These are phyloP conservation scores for Xenops minutus DNA, from an alignment of 2,797 vertebrate species.

Conservation along the genomic window DNA sequence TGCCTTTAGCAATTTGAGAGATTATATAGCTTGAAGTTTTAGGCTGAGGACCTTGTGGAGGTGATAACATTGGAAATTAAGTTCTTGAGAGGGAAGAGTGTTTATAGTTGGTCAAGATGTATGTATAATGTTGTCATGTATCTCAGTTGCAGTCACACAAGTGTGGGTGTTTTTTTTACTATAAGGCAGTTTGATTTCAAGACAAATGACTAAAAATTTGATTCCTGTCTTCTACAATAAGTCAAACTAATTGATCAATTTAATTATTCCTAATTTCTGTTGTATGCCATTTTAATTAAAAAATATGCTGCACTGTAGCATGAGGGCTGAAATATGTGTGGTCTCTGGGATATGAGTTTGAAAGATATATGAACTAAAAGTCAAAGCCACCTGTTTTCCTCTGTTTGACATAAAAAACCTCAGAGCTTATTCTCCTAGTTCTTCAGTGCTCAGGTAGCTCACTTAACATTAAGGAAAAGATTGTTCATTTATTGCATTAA, in stretches of 20 bases:
- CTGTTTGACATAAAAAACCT: neutral
- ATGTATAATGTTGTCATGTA: neutral
- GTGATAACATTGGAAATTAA: neutral
- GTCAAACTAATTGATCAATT: neutral
- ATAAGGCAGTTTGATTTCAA: neutral
- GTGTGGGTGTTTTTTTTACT: neutral
- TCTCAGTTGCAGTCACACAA: neutral
- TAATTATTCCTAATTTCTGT: neutral
- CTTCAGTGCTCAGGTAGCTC: neutral
- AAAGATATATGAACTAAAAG: neutral
- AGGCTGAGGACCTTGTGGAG: neutral
- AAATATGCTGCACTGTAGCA: neutral
- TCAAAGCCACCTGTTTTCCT: neutral
- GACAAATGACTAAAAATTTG: neutral
- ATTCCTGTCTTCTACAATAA: neutral
- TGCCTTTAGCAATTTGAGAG: neutral
- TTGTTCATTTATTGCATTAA: neutral
- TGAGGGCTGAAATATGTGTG: neutral
- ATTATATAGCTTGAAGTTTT: neutral
- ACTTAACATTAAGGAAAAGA: neutral
- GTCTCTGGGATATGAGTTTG: neutral
- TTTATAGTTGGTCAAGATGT: neutral
- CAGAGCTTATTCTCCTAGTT: neutral
- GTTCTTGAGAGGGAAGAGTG: neutral
- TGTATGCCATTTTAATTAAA: neutral